A percentile compares a stretch with the other conserved stretches of the same genome.
phyloP scores from a whole-genome alignment of 30 jellyfish, hydroid and myxozoan species.

The Cassiopea xamachana region DNA sequence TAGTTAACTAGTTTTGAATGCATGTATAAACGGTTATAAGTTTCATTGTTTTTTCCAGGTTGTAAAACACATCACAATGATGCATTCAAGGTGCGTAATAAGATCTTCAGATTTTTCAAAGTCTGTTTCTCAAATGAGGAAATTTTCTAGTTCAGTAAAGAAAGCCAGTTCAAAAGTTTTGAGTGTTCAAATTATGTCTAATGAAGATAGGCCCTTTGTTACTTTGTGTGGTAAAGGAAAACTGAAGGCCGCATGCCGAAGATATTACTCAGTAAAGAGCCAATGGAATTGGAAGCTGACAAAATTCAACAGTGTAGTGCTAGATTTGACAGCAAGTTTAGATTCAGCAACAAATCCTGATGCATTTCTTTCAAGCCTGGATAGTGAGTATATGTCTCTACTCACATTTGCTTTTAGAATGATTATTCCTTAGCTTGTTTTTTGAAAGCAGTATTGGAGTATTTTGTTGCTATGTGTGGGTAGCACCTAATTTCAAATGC shows the following conservation, averaged over 20 bases:
- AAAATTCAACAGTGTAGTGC: constrained; percentile 16
- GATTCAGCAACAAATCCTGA: background rate
- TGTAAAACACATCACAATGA: background rate
- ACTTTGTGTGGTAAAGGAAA: background rate
- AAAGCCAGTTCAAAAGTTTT: background rate
- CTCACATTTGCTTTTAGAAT: background rate
- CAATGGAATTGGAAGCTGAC: constrained; percentile 44
- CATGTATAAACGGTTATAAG: too few relatives aligned
- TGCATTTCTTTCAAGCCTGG: background rate
- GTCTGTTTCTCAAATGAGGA: background rate
- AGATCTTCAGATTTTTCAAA: background rate
- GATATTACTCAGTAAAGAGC: background rate
- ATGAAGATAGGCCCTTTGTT: background rate
- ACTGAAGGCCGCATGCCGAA: background rate
- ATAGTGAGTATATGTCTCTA: background rate
- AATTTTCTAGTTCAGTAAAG: background rate
- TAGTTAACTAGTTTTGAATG: too few relatives aligned
- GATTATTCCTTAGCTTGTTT: too few relatives aligned
- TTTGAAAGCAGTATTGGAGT: too few relatives aligned
- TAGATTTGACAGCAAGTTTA: constrained; percentile 14
- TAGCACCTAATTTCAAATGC: too few relatives aligned
- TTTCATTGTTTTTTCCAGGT: too few relatives aligned
- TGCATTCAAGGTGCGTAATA: background rate
- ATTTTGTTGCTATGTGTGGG: too few relatives aligned
- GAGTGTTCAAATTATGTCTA: background rate